These are phyloP conservation scores for Sebastolobus alascanus DNA, from an alignment of 2,797 vertebrate genomes.

Conservation along the genomic window DNA sequence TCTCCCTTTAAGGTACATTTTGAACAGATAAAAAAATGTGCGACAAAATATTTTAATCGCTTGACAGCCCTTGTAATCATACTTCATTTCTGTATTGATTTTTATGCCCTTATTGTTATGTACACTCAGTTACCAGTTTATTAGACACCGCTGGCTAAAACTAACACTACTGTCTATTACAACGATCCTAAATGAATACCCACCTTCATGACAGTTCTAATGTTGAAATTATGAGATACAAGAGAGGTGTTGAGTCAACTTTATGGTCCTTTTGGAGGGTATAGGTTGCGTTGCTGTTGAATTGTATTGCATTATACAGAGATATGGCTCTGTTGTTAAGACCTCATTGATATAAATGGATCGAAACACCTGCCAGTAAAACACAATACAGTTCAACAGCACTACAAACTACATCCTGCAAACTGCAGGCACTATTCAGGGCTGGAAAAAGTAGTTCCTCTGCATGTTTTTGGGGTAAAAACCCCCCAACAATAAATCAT, in stretches of 20 bases:
- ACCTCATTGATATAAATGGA: background rate
- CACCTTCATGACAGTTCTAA: background rate
- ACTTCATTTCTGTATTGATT: background rate
- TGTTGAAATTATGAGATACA: background rate
- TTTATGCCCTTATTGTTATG: background rate
- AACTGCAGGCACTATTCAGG: background rate
- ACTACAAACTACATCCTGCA: background rate
- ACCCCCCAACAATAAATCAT: background rate
- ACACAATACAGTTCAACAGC: background rate
- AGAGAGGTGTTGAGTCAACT: background rate
- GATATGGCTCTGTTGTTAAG: background rate
- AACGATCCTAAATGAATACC: background rate
- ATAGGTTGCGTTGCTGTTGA: background rate
- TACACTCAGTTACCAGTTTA: background rate
- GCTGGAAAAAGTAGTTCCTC: background rate
- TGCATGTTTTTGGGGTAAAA: background rate
- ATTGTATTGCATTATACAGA: background rate
- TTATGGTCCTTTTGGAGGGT: background rate
- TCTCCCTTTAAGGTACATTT: too few relatives aligned
- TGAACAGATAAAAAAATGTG: too few relatives aligned
- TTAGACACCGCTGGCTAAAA: background rate
- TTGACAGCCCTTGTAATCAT: background rate
- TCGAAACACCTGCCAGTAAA: background rate
- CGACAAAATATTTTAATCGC: too few relatives aligned
- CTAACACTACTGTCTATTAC: background rate